These are phyloP conservation scores for Champsocephalus gunnari DNA, from an alignment of 2,797 vertebrate species.

Conservation along the genomic window DNA sequence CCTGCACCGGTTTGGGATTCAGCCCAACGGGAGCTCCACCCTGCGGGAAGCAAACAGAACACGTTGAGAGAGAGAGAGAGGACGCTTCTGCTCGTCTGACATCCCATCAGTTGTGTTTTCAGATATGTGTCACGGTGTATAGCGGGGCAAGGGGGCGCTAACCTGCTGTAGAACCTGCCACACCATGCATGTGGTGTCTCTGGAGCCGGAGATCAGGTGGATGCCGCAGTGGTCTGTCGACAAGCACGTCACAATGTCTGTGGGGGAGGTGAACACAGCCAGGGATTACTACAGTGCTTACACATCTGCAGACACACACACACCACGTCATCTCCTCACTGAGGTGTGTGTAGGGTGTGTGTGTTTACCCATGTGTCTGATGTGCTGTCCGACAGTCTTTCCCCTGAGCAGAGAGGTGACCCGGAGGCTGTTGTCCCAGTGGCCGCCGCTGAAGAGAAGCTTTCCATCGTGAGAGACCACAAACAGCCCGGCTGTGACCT, in stretches of 20 bases:
- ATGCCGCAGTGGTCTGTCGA: slow-evolving; percentile 94
- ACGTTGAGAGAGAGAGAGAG: background rate
- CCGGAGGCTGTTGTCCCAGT: slow-evolving; percentile 97
- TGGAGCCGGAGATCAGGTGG: slow-evolving; percentile 96
- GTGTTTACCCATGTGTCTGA: slow-evolving; percentile 93
- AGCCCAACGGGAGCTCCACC: slow-evolving; percentile 91
- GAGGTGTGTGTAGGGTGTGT: background rate
- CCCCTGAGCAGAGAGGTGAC: slow-evolving; percentile 94
- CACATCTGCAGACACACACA: too few species aligned
- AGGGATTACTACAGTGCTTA: background rate
- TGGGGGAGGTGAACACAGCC: background rate
- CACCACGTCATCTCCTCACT: background rate
- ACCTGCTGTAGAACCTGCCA: slow-evolving; percentile 97
- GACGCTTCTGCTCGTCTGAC: too few species aligned
- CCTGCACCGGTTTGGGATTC: slow-evolving; percentile 92
- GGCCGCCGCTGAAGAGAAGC: slow-evolving; percentile 95
- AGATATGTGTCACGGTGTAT: background rate
- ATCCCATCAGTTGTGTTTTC: too few species aligned
- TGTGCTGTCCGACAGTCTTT: slow-evolving; percentile 91
- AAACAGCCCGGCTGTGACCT: slow-evolving; percentile 89
- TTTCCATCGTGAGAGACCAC: slow-evolving; percentile 95
- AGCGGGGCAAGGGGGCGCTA: rapidly evolving
- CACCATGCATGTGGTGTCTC: slow-evolving; percentile 96
- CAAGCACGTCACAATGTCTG: slow-evolving; percentile 95
- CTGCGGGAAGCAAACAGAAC: slow-evolving; percentile 70